Percentiles rank a stretch among this genome's conserved stretches.
Conservation (phyloP, 2,888 invertebrate species). For the Orchesella flavescens region DNA sequence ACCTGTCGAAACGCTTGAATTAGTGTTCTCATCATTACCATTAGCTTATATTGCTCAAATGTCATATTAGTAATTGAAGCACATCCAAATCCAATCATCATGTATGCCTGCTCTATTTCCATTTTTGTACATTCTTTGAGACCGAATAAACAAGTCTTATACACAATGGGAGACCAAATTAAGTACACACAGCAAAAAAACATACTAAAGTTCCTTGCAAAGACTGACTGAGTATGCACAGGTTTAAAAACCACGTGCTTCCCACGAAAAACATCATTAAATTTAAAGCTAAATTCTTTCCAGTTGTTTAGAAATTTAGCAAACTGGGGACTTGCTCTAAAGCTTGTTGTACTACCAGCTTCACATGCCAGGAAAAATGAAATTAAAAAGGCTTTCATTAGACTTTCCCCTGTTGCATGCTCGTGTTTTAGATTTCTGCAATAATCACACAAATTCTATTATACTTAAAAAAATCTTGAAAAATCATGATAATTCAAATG, state of each 20-base stretch:
- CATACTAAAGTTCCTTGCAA: not conserved
- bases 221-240: not conserved
- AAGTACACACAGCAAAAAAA: not conserved
- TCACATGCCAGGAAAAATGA: constrained; percentile 26
- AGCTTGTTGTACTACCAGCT: constrained; percentile 7
- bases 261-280: constrained; percentile 16
- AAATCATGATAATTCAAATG: constrained; percentile 15
- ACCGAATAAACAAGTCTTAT: constrained; percentile 25
- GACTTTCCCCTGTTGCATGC: not conserved
- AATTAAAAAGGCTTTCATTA: constrained; percentile 16
- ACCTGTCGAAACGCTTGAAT: constrained; percentile 16
- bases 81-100: constrained; percentile 22
- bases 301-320: constrained; percentile 33
- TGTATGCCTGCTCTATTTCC: constrained; percentile 34
- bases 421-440: constrained; percentile 16
- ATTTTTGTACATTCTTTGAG: constrained; percentile 4
- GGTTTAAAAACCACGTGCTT: not conserved
- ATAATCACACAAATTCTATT: not conserved
- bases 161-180: not conserved
- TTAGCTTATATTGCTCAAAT: constrained; percentile 31
- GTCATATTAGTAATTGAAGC: constrained; percentile 24
- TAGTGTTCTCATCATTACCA: not conserved
- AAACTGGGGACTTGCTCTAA: not conserved
- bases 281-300: constrained; percentile 22
- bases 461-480: not conserved